These are phyloP conservation scores for Chelmon rostratus DNA, from an alignment of 2,797 vertebrate species.

Conservation along the genomic window DNA sequence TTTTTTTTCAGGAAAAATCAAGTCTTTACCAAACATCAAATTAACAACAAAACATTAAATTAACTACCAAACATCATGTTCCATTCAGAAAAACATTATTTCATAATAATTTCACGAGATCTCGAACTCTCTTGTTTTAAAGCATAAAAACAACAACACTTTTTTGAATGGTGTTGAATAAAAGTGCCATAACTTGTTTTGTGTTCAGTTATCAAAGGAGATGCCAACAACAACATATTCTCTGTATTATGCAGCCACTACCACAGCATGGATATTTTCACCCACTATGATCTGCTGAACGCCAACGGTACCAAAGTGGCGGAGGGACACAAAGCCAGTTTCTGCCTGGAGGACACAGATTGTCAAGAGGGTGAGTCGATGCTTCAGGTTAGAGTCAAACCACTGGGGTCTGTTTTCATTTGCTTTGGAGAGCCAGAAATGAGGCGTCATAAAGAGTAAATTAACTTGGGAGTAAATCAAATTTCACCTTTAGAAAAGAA, in stretches of 20 bases:
- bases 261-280: conserved; percentile 99
- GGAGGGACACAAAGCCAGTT: conserved; percentile 98
- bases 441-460: no score
- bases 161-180: no score
- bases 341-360: conserved; percentile 97
- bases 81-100: no score
- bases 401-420: not conserved
- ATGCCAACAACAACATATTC: not conserved
- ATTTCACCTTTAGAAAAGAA: not conserved
- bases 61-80: no score
- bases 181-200: no score
- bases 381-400: not conserved
- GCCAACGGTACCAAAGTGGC: conserved; percentile 95
- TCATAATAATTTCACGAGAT: no score
- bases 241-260: conserved; percentile 89
- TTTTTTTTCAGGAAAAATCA: no score
- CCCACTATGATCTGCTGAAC: conserved; percentile 95
- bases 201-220: no score
- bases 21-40: no score
- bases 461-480: not conserved
- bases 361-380: conserved; percentile 91
- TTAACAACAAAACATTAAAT: no score
- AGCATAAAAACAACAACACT: no score
- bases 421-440: not conserved
- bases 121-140: no score